Evolutionary conservation across 2,113 vertebrate genomes (phyloP).

Genomic region (Nannobrachium achirus): DNA sequence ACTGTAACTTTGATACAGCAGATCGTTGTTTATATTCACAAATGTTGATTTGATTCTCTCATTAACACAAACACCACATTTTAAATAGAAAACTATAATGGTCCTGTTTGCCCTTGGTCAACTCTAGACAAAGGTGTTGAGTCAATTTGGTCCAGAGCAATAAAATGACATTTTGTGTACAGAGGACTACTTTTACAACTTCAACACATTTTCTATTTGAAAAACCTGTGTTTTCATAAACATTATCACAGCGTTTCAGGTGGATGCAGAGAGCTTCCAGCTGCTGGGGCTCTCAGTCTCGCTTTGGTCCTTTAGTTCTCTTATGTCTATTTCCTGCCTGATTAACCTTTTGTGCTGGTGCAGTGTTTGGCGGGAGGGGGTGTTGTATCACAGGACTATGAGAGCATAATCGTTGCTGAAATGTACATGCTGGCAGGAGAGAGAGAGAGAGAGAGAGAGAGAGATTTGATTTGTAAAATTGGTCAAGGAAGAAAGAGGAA

Average conservation of each 20-base stretch:
- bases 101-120: no score
- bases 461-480: neutral
- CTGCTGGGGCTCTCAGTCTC: slow-evolving; percentile 38
- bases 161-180: no score
- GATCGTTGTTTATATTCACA: no score
- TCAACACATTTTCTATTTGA: slow-evolving; percentile 6
- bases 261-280: slow-evolving; percentile 45
- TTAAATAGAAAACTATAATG: no score
- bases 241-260: slow-evolving; percentile 50
- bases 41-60: no score
- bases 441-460: slow-evolving; percentile 8
- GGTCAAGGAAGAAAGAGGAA: neutral
- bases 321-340: slow-evolving; percentile 69
- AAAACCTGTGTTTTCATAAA: slow-evolving; percentile 39
- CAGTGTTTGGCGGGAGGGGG: slow-evolving; percentile 49
- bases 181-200: slow-evolving; percentile 14
- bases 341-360: slow-evolving; percentile 65
- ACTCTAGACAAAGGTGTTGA: no score
- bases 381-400: slow-evolving; percentile 58
- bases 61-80: no score
- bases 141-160: no score
- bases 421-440: slow-evolving; percentile 54
- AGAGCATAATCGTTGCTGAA: slow-evolving; percentile 53
- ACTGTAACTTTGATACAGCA: no score
- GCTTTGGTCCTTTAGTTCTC: slow-evolving; percentile 44